Conservation (phyloP, 2,113 vertebrate genomes). For the Phrynosoma blainvillii region DNA sequence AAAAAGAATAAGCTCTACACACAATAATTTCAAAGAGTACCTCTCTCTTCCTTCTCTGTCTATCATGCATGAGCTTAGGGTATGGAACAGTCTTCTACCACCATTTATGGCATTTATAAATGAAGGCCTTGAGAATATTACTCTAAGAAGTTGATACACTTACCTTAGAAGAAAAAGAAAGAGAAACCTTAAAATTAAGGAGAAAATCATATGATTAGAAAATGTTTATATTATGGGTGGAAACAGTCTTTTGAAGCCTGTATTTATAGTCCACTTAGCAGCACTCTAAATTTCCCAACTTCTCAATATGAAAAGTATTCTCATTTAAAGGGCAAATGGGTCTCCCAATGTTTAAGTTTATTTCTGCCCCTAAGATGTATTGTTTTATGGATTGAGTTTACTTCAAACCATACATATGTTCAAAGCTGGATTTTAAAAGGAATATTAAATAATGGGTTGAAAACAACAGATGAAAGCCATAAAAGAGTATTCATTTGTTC, state of each 20-base stretch:
- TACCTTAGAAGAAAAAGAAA: not conserved
- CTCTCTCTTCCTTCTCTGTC: no score
- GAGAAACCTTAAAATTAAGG: not conserved
- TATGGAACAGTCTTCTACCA: not conserved
- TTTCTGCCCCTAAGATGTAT: not conserved
- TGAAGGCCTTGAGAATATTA: not conserved
- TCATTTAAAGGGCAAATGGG: not conserved
- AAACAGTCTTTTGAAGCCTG: conserved; percentile 21
- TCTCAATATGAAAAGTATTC: conserved; percentile 15
- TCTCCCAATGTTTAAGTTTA: not conserved
- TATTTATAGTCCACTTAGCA: conserved; percentile 20
- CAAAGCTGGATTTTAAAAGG: conserved; percentile 26
- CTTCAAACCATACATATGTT: conserved; percentile 26
- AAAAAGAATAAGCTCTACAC: no score
- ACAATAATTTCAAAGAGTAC: no score
- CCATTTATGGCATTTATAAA: not conserved
- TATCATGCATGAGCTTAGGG: no score
- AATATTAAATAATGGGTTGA: conserved; percentile 33
- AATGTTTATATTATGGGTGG: not conserved
- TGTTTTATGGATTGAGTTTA: conserved; percentile 35
- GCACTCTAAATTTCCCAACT: conserved; percentile 41
- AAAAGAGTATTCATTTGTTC: not conserved
- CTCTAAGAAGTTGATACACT: conserved; percentile 21
- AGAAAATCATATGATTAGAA: conserved; percentile 17
- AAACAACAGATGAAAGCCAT: conserved; percentile 33